Evolutionary conservation across 2,797 vertebrate genomes (phyloP), one percentile per base, ranked within the genome.

Genomic region (Falco cherrug): DNA sequence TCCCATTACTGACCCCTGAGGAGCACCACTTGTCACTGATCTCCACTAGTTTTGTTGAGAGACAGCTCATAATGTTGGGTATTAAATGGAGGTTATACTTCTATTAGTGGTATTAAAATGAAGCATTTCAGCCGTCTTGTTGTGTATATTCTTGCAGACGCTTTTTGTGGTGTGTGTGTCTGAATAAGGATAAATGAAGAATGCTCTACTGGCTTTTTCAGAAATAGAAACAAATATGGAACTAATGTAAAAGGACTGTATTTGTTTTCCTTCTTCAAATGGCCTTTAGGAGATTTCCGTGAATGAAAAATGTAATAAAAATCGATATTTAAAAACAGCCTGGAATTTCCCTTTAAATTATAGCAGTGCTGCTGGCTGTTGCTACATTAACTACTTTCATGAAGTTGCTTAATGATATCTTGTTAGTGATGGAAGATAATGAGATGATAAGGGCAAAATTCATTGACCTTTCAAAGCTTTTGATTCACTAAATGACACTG

Each of bases 401-500:
- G 91, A 93, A 95, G 84, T 97, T 97, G 71, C 95, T 96, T 98
- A 97, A 97, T 97, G 97, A 97, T 95, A 95, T 95, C 97, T 97
- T 90, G 63, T 98, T 98, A 97, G 97, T 92, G 91, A 95, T 92
- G 92, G 97, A 96, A 98, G 97, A 98, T 98, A 98, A 98, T 97
- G 94, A 98, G 97, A 97, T 84, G 96, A 97, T 97, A 97, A 98
- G 97, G 96, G 97, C 96, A 98, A 97, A 97, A 98, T 97, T 98
- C 97, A 98, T 95, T 98, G 97, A 98, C 97, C 97, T 98, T 98
- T 97, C 96, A 93, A 96, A 97, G 92, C 91, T 97, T 98, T 97
- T 97, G 96, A 98, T 97, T 98, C 95, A 95, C 96, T 97, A 97
- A 98, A 98, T 98, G 97, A 98, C 97, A 97, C 97, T 97, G 90